phyloP scores from a whole-genome alignment of 2,797 vertebrate species.

The Epinephelus awoara region DNA sequence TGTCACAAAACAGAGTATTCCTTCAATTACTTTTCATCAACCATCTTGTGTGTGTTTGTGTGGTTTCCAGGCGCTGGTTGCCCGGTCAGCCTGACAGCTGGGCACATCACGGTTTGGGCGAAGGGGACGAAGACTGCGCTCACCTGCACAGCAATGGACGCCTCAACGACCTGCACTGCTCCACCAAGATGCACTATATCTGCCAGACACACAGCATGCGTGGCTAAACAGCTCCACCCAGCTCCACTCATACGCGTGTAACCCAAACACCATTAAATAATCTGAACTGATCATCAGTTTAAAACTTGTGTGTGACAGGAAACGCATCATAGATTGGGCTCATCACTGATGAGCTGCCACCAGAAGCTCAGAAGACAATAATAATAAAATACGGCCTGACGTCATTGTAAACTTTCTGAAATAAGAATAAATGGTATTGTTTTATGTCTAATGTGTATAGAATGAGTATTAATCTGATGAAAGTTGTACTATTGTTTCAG shows the following conservation, averaged over 20 bases:
- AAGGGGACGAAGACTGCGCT: constrained; percentile 82
- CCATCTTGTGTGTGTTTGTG: neutral
- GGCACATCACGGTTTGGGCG: constrained; percentile 61
- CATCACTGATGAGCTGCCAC: too few relatives aligned
- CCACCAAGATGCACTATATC: constrained; percentile 66
- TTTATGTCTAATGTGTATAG: neutral
- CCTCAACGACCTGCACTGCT: constrained; percentile 84
- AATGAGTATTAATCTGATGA: neutral
- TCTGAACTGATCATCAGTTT: too few relatives aligned
- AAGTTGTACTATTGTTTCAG: neutral
- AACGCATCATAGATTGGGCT: too few relatives aligned
- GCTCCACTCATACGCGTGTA: too few relatives aligned
- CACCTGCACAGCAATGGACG: constrained; percentile 66
- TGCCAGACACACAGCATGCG: constrained; percentile 71
- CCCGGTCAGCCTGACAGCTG: constrained; percentile 82
- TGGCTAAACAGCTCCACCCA: neutral
- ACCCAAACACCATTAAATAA: too few relatives aligned
- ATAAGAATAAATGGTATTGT: neutral
- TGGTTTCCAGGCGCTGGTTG: constrained; percentile 76
- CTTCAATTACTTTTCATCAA: too few relatives aligned
- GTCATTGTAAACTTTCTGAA: too few relatives aligned
- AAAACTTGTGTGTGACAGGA: too few relatives aligned
- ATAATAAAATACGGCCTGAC: too few relatives aligned
- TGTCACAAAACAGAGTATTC: too few relatives aligned
- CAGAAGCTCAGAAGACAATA: too few relatives aligned